Evolutionary conservation across 2,113 vertebrate genomes (phyloP).

Genomic region (Corythoichthys intestinalis): DNA sequence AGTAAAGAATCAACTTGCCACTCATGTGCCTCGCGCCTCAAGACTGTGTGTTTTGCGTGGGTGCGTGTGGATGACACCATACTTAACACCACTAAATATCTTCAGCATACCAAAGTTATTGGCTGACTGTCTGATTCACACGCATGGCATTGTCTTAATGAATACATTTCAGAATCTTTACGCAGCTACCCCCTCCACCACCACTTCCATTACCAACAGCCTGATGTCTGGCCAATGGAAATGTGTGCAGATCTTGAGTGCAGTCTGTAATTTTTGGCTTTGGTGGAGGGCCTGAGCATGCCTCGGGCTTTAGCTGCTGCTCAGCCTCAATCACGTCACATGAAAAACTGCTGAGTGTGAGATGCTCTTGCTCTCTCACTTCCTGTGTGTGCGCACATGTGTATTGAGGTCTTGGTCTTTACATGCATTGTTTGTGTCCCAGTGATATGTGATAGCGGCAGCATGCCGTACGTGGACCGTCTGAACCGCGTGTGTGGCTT

Average conservation of each 20-base stretch:
- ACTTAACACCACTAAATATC: neutral
- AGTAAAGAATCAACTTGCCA: neutral
- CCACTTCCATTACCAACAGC: slow-evolving; percentile 13
- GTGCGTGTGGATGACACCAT: neutral
- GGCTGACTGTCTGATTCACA: slow-evolving; percentile 40
- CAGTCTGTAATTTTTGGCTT: slow-evolving; percentile 73
- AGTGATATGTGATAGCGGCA: slow-evolving; percentile 84
- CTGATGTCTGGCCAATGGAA: slow-evolving; percentile 60
- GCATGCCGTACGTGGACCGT: slow-evolving; percentile 96
- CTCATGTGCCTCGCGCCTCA: neutral
- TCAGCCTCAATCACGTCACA: slow-evolving; percentile 72
- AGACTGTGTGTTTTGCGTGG: neutral
- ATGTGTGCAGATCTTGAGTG: slow-evolving; percentile 69
- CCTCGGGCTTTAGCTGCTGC: slow-evolving; percentile 61
- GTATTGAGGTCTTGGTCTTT: slow-evolving; percentile 9
- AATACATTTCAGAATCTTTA: slow-evolving; percentile 24
- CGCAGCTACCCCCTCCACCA: slow-evolving; percentile 2
- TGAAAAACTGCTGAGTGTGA: slow-evolving; percentile 71
- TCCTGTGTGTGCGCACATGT: slow-evolving; percentile 23
- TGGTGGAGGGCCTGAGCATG: slow-evolving; percentile 66
- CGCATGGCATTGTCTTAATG: slow-evolving; percentile 37
- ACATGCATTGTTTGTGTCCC: slow-evolving; percentile 12
- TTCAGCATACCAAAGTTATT: slow-evolving; percentile 16
- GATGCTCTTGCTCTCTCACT: slow-evolving; percentile 41
- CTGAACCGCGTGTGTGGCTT: slow-evolving; percentile 96